Evolutionary conservation across 1,140 invertebrate species (phyloP).

Genomic region (Drosophila orena): DNA sequence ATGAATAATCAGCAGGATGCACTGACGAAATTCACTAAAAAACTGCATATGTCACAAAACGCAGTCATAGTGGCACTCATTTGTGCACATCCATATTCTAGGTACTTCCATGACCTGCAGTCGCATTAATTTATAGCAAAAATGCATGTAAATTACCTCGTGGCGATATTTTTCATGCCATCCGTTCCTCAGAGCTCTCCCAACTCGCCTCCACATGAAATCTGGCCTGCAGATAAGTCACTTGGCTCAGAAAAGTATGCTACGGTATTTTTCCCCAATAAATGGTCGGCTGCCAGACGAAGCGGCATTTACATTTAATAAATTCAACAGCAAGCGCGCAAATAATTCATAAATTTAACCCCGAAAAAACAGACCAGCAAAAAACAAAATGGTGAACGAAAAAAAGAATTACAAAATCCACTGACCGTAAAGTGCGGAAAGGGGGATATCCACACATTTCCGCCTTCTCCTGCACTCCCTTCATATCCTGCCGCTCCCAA

Average conservation of each 20-base stretch:
- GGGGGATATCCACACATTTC: slow-evolving; percentile 6
- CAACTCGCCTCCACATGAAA: slow-evolving; percentile 10
- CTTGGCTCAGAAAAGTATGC: slow-evolving; percentile 28
- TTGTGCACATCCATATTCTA: slow-evolving; percentile 5
- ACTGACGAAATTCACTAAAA: background rate
- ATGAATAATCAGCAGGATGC: background rate
- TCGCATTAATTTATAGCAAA: slow-evolving; percentile 49
- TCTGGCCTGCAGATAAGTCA: slow-evolving; percentile 60
- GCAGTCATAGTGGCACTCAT: background rate
- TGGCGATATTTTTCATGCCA: slow-evolving; percentile 9
- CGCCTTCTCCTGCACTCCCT: background rate
- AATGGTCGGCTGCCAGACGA: background rate
- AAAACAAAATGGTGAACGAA: slow-evolving; percentile 14
- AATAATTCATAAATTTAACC: slow-evolving; percentile 72
- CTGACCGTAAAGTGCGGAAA: slow-evolving; percentile 39
- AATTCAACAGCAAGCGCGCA: slow-evolving; percentile 62
- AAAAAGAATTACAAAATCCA: slow-evolving; percentile 26
- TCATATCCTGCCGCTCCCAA: background rate
- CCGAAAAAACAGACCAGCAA: slow-evolving; percentile 20
- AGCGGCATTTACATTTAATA: slow-evolving; percentile 53
- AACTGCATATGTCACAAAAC: background rate
- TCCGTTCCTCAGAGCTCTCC: background rate
- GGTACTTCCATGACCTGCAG: slow-evolving; percentile 19
- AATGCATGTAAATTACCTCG: slow-evolving; percentile 60
- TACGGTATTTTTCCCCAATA: slow-evolving; percentile 22